These are phyloP conservation scores for Cyclophora albipunctata DNA, from an alignment of 2,888 invertebrate species.

Conservation along the genomic window DNA sequence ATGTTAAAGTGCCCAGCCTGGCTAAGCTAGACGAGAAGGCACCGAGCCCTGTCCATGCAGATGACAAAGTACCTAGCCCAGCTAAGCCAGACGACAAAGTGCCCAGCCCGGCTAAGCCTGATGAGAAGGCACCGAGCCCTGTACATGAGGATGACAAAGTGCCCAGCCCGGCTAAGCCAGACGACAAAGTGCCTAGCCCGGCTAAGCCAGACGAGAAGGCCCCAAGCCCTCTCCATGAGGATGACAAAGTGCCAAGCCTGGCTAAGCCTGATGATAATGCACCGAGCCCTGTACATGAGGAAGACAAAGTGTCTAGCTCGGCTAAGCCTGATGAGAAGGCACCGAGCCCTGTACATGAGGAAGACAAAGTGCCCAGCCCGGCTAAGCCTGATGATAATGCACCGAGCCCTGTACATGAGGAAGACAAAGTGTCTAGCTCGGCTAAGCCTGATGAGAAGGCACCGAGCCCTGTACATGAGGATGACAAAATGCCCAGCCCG, in stretches of 20 bases:
- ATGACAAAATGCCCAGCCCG: neutral
- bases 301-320: constrained; percentile 2
- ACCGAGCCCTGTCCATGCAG: neutral
- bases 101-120: neutral
- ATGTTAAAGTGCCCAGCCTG: neutral
- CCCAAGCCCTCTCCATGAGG: neutral
- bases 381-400: neutral
- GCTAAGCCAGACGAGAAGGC: constrained; percentile 1
- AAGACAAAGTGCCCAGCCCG: constrained; percentile 12
- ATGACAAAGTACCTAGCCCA: neutral
- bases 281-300: constrained; percentile 1
- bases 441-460: constrained; percentile 1
- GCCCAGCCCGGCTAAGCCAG: constrained; percentile 5
- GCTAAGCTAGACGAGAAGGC: neutral
- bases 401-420: neutral
- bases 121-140: neutral
- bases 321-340: constrained; percentile 1
- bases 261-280: neutral
- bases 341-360: constrained; percentile 3
- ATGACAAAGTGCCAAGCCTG: constrained; percentile 1
- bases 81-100: constrained; percentile 1
- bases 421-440: too few species aligned
- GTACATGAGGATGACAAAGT: neutral
- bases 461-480: constrained; percentile 1
- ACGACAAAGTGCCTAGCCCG: constrained; percentile 1